Evolutionary conservation across 2,888 invertebrate species (phyloP), one percentile per base, ranked within the genome.

Genomic region (Bursaphelenchus okinawaensis): DNA sequence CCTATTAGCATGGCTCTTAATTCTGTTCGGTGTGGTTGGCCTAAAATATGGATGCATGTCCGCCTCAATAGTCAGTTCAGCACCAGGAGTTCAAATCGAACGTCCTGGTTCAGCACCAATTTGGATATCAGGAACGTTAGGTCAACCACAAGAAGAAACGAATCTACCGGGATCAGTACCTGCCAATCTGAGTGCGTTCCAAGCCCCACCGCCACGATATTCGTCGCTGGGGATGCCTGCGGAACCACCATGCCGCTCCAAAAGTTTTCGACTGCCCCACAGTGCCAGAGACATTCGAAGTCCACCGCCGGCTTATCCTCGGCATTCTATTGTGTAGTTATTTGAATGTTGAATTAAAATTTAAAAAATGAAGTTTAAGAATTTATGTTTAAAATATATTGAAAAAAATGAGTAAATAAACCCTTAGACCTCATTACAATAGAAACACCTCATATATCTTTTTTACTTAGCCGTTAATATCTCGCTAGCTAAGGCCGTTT

Each of bases 161-260:
- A 29, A 59, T 27, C 12, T 59, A n/a, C 60, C 50, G 40, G 50
- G 51, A 59, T 20, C 40, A n/a, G 60, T 22, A 12, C 51, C 50
- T 2, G 52, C 55, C 7, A 19, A 55, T n/a, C 22, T 59, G 1
- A 54, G 55, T 8, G 60, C 55, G 12, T 65, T 29, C 54, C 66
- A 62, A 12, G 60, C 67, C n/a, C 68, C 69, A 29, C 68, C 68
- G 24, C 68, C 68, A 12, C 55, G 68, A n/a, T 68, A 68, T 55
- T 68, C 68, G n/a, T 68, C 68, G 22, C 52, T 68, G 51, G 55
- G 29, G 19, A 26, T 24, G 16, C 16, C 40, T 40, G 19, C 12
- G 16, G 54, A 54, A 40, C 40, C 40, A n/a, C 40, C 40, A 40
- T 12, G 12, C n/a, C 40, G 40, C 3, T 40, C 40, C 40, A 40